phyloP scores from a whole-genome alignment of 2,113 vertebrate species.

The Indri indri region DNA sequence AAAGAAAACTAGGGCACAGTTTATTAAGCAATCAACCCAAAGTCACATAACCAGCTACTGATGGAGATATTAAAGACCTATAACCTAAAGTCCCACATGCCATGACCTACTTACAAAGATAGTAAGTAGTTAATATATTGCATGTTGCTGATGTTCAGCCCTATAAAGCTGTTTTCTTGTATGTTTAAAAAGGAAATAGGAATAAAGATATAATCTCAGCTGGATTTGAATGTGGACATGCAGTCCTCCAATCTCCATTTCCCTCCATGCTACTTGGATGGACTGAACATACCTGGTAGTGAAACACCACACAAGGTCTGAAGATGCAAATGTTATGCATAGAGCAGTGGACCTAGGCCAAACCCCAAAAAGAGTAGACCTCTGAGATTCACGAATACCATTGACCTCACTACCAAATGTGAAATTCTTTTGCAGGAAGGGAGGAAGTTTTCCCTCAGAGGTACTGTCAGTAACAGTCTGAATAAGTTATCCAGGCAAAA shows the following conservation, averaged over 20 bases:
- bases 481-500: not conserved
- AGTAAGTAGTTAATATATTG: not conserved
- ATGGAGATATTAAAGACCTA: not conserved
- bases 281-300: not conserved
- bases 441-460: not conserved
- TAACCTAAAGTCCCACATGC: not conserved
- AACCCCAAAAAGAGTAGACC: not conserved
- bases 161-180: not conserved
- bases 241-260: not conserved
- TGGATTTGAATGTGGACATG: not conserved
- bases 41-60: not conserved
- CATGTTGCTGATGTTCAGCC: too few relatives aligned
- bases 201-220: not conserved
- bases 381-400: not conserved
- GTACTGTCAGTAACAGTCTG: not conserved
- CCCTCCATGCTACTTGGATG: not conserved
- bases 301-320: not conserved
- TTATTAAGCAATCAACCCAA: not conserved
- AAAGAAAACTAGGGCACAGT: not conserved
- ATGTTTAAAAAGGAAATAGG: not conserved
- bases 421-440: not conserved
- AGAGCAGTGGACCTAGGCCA: not conserved
- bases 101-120: not conserved
- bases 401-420: not conserved
- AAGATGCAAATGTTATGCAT: not conserved